A percentile compares a stretch with the other conserved stretches of the same genome.
Conservation (phyloP, 2,113 vertebrate genomes). For the Antechinus flavipes region DNA sequence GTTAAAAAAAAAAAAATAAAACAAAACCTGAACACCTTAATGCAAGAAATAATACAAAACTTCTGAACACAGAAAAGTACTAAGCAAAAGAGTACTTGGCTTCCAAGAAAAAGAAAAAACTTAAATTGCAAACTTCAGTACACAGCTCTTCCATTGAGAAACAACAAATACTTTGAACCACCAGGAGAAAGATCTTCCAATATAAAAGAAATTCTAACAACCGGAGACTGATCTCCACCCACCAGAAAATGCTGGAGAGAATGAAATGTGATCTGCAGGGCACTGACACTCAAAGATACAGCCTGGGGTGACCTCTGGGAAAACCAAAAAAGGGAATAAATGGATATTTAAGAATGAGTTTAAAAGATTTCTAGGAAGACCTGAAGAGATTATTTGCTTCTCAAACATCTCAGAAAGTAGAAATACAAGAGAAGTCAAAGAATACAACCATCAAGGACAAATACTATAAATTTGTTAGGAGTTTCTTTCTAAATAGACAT, state of each 20-base stretch:
- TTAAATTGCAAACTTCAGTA: not conserved
- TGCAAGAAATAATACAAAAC: not conserved
- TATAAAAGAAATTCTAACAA: not conserved
- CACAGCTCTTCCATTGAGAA: not conserved
- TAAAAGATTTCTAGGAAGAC: not conserved
- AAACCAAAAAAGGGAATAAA: no score
- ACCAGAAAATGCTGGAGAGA: not conserved
- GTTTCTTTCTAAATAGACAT: not conserved
- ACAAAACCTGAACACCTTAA: not conserved
- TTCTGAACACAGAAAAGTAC: no score
- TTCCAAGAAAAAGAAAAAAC: not conserved
- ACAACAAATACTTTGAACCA: not conserved
- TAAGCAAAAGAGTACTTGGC: not conserved
- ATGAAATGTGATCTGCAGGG: no score
- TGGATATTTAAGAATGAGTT: not conserved
- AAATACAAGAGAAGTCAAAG: not conserved
- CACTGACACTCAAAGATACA: not conserved
- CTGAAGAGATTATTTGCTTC: not conserved
- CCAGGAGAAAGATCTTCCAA: not conserved
- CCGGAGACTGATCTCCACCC: not conserved
- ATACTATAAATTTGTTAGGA: not conserved
- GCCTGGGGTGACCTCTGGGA: not conserved
- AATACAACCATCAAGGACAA: not conserved
- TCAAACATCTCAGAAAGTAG: not conserved
- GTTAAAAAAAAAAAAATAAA: no score